Base-by-base conservation (phyloP, 2,888 invertebrate species). In the Resseliella maxima region DNA sequence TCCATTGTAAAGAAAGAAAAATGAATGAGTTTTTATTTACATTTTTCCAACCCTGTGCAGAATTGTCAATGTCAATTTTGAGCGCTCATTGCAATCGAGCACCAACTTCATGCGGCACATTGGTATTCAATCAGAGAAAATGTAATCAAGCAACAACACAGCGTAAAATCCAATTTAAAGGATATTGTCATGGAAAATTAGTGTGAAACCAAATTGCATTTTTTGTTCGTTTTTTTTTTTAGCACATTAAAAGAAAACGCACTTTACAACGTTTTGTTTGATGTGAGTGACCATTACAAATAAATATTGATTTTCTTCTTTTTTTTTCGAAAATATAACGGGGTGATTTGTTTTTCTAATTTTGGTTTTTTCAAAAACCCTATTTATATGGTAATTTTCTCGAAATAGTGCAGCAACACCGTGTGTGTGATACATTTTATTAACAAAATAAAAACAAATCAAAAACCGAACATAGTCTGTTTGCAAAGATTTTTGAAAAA, bases 31-130 rank as follows among this genome's bases (percentile, higher is more conserved):
- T 72, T 50, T 31, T 72, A 35, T 35, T 72, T 72, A 72, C 72
- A 72, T 72, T 72, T 31, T 72, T 72, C 35, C 72, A 72, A 15
- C 72, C 72, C 72, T 72, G 72, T n/a, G 12, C 5, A 0, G 15
- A 15, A 10, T 72, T 83, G 83, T 83, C 83, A 83, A 12, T 83
- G 83, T 83, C 83, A 83, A 6, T n/a, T 5, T 38, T 24, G 24
- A 0, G 24, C 24, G 1, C 3, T 59, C 24, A 24, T 24, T 15
- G 24, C 24, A 64, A 3, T 64, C n/a, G 72, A 15, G n/a, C 36
- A 36, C 81, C 36, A 83, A 83, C 83, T 83, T 83, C 83, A 38
- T n/a, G 38, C 24, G n/a, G n/a, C 38, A 38, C 8, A 27, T 5
- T 18, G 5, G 21, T 31, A 35, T 31, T 31, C 35, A 72, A 72